Evolutionary conservation across 2,888 invertebrate genomes (phyloP).

Genomic region (Drosophila maculinotata): DNA sequence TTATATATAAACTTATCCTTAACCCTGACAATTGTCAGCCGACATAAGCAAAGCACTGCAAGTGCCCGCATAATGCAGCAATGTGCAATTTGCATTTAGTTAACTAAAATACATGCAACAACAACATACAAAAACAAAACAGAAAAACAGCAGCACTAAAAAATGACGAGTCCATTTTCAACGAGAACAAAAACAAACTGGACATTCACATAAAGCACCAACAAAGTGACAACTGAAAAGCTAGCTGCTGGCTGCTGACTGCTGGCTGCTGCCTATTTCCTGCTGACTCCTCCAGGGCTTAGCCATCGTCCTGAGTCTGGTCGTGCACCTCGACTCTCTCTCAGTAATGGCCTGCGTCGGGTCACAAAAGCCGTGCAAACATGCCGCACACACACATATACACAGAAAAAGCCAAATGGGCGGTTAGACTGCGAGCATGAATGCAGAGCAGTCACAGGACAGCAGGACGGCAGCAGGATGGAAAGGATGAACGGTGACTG

Average conservation of each 20-base stretch:
- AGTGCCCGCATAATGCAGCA: constrained; percentile 37
- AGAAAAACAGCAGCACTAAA: constrained; percentile 34
- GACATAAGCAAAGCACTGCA: no score
- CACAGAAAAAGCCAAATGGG: constrained; percentile 22
- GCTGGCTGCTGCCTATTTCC: constrained; percentile 12
- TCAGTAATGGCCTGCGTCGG: constrained; percentile 46
- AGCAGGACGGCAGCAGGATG: constrained; percentile 27
- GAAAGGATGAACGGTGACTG: constrained; percentile 13
- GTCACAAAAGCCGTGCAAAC: constrained; percentile 70
- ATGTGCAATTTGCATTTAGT: constrained; percentile 72
- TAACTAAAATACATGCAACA: constrained; percentile 55
- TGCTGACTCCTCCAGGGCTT: constrained; percentile 31
- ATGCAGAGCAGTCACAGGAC: constrained; percentile 34
- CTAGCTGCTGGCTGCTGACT: constrained; percentile 13
- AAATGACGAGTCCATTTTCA: constrained; percentile 63
- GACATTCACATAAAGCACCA: constrained; percentile 67
- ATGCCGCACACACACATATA: constrained; percentile 37
- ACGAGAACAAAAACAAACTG: constrained; percentile 62
- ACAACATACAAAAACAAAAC: constrained; percentile 28
- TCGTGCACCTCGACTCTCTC: constrained; percentile 34
- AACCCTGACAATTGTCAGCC: constrained; percentile 1
- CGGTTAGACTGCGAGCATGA: constrained; percentile 42
- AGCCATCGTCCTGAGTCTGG: constrained; percentile 18
- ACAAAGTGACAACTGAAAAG: constrained; percentile 64
- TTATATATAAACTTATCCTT: no score